Evolutionary conservation across 2,888 invertebrate genomes (phyloP).

Genomic region (Mycalesis mineus): DNA sequence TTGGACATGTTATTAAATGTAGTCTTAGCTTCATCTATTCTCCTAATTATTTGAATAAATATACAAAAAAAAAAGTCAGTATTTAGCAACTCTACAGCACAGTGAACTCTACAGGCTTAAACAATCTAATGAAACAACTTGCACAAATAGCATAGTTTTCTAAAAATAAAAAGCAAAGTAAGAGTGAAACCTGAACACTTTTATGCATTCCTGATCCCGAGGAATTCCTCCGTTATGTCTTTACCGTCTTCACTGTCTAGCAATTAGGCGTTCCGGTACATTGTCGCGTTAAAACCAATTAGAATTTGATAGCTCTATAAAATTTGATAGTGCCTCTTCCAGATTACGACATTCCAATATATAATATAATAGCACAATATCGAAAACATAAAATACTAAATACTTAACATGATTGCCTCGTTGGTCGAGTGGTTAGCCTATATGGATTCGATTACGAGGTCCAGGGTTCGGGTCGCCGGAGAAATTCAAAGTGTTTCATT

Average conservation of each 20-base stretch:
- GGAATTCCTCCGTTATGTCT: neutral
- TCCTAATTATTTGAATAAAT: too few relatives aligned
- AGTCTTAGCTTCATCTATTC: too few relatives aligned
- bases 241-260: neutral
- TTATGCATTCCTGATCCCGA: neutral
- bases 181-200: neutral
- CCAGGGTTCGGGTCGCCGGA: too few relatives aligned
- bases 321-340: neutral
- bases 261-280: conserved; percentile 3
- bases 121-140: neutral
- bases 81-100: neutral
- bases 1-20: too few relatives aligned
- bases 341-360: neutral
- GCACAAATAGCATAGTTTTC: neutral
- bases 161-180: neutral
- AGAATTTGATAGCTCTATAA: conserved; percentile 2
- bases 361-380: neutral
- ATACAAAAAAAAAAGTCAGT: too few relatives aligned
- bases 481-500: too few relatives aligned
- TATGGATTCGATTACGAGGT: too few relatives aligned
- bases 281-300: conserved; percentile 3
- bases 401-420: too few relatives aligned
- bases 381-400: too few relatives aligned
- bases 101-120: neutral
- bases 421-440: too few relatives aligned